These are phyloP conservation scores for Venusia cambrica DNA, from an alignment of 2,888 invertebrate genomes.

Conservation along the genomic window DNA sequence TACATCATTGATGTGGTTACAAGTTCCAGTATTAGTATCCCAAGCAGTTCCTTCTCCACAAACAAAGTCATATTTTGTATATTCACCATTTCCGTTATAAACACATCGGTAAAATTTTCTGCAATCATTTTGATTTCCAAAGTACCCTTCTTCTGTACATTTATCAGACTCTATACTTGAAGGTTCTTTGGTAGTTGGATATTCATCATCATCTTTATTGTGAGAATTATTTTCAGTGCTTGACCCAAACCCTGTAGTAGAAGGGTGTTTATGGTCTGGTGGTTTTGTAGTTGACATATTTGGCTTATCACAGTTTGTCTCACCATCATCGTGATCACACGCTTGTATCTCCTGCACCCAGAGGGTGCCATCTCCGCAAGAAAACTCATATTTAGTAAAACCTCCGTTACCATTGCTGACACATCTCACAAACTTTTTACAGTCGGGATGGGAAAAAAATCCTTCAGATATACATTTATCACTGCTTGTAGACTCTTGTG, in stretches of 20 bases:
- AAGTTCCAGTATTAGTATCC: conserved; percentile 74
- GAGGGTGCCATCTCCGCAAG: conserved; percentile 84
- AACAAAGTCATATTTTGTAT: conserved; percentile 74
- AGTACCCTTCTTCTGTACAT: conserved; percentile 73
- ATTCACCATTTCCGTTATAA: conserved; percentile 61
- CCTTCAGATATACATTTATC: conserved; percentile 82
- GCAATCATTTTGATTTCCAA: conserved; percentile 65
- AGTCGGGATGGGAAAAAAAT: conserved; percentile 85
- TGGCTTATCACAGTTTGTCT: conserved; percentile 41
- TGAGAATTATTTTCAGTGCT: conserved; percentile 30
- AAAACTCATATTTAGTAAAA: conserved; percentile 80
- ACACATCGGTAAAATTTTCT: conserved; percentile 76
- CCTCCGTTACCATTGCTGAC: conserved; percentile 71
- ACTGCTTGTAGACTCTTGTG: conserved; percentile 27
- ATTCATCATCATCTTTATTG: conserved; percentile 38
- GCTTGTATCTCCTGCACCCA: conserved; percentile 84
- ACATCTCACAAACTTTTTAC: conserved; percentile 88
- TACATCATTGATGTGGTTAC: conserved; percentile 78
- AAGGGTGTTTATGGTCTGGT: conserved; percentile 26
- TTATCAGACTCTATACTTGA: conserved; percentile 31
- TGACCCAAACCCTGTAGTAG: conserved; percentile 17
- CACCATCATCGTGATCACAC: conserved; percentile 62
- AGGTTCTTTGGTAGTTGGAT: conserved; percentile 30
- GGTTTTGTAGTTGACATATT: conserved; percentile 31
- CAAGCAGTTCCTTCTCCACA: conserved; percentile 82